Percentiles rank a stretch among this genome's conserved stretches.
Evolutionary conservation across 2,797 vertebrate species (phyloP).

Genomic region (Pelobates cultripes): DNA sequence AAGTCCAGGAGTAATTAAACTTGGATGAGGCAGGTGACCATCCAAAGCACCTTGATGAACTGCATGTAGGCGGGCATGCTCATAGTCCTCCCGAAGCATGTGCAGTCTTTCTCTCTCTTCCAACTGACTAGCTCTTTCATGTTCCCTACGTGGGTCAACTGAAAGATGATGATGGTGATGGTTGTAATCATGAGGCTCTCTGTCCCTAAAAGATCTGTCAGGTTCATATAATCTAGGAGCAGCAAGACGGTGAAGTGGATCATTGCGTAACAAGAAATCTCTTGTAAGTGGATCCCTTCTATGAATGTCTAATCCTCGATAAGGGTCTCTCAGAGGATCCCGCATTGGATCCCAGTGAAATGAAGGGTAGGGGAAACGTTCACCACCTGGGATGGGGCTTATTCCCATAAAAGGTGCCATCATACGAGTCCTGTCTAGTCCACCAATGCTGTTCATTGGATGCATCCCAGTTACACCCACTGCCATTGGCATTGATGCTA

Average conservation of each 20-base stretch:
- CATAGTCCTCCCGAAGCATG: constrained; percentile 92
- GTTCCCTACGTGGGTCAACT: constrained; percentile 88
- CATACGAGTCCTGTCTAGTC: constrained; percentile 94
- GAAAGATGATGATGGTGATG: constrained; percentile 79
- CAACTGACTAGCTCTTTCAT: constrained; percentile 82
- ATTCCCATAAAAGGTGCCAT: constrained; percentile 97
- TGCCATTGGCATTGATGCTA: constrained; percentile 84
- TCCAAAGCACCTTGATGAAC: constrained; percentile 83
- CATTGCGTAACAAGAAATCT: constrained; percentile 89
- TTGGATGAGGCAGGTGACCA: constrained; percentile 85
- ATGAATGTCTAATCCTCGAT: constrained; percentile 92
- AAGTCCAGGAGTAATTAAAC: constrained; percentile 87
- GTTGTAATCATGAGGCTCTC: constrained; percentile 92
- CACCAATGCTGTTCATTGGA: constrained; percentile 88
- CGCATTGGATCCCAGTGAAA: constrained; percentile 98
- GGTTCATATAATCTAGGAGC: constrained; percentile 86
- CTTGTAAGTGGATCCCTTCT: constrained; percentile 89
- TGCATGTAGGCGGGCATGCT: constrained; percentile 80
- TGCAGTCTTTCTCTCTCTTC: constrained; percentile 91
- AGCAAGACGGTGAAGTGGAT: constrained; percentile 88
- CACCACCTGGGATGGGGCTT: constrained; percentile 90
- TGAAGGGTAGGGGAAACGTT: constrained; percentile 92
- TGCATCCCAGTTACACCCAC: constrained; percentile 90
- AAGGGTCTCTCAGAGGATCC: constrained; percentile 85
- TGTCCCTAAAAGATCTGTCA: constrained; percentile 91